Percentiles rank a stretch among this genome's conserved stretches.
phyloP scores from a whole-genome alignment of 1,140 invertebrate genomes.

The Psix sp. region DNA sequence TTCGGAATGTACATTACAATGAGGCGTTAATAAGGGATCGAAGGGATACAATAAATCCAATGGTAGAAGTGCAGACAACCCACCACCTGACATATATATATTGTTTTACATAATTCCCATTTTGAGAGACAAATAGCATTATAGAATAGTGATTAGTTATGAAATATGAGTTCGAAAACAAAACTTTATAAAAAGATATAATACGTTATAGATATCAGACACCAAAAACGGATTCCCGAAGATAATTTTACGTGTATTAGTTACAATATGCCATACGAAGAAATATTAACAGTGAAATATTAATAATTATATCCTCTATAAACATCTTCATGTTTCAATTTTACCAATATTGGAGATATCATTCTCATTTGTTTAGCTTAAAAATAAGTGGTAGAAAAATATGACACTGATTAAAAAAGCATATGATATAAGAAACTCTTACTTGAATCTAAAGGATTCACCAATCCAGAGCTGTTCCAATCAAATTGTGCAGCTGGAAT shows the following conservation, averaged over 20 bases:
- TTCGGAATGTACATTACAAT: constrained; percentile 75
- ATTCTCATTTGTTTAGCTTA: too few species aligned
- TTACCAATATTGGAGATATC: too few species aligned
- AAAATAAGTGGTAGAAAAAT: too few species aligned
- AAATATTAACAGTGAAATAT: too few species aligned
- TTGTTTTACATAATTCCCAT: constrained; percentile 33
- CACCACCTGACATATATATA: constrained; percentile 69
- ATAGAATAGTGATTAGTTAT: background rate
- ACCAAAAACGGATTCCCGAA: too few species aligned
- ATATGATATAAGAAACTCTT: constrained; percentile 64
- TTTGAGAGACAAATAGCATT: background rate
- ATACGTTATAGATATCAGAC: too few species aligned
- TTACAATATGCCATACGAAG: too few species aligned
- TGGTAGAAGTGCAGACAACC: constrained; percentile 75
- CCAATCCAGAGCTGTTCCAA: constrained; percentile 81
- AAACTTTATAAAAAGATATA: too few species aligned
- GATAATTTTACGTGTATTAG: too few species aligned
- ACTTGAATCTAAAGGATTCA: constrained; percentile 82
- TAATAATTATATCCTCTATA: too few species aligned
- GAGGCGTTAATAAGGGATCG: constrained; percentile 75
- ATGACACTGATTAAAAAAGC: background rate
- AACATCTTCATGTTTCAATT: too few species aligned
- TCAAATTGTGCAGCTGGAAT: constrained; percentile 82
- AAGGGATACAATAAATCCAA: constrained; percentile 75
- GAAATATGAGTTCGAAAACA: too few species aligned